Percentiles rank a stretch among this genome's conserved stretches.
phyloP scores from a whole-genome alignment of 37 sponge, comb jelly and placozoan species.

The Crambe crambe region DNA sequence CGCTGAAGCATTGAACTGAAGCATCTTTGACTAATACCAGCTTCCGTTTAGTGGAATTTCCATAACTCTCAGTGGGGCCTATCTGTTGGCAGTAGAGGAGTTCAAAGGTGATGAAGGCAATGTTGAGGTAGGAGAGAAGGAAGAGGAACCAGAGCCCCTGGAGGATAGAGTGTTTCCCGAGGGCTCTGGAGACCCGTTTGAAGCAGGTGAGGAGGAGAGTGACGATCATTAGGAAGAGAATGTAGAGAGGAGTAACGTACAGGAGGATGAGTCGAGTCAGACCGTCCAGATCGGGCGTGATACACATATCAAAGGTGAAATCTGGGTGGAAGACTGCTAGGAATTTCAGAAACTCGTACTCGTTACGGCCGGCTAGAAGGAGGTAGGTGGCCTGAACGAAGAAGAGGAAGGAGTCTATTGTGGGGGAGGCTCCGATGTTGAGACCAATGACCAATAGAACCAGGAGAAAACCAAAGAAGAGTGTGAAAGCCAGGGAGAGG shows the following conservation, averaged over 20 bases:
- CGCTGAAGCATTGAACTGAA: slow-evolving; percentile 46
- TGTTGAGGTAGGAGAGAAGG: slow-evolving; percentile 69
- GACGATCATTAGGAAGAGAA: slow-evolving; percentile 46
- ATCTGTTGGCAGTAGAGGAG: slow-evolving; percentile 53
- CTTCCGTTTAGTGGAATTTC: not conserved
- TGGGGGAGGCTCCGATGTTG: slow-evolving; percentile 64
- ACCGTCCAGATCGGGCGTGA: slow-evolving; percentile 46
- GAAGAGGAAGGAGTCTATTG: slow-evolving; percentile 71
- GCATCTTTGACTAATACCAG: slow-evolving; percentile 58
- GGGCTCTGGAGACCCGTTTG: slow-evolving; percentile 30
- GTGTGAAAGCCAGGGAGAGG: slow-evolving; percentile 20
- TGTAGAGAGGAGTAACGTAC: slow-evolving; percentile 68
- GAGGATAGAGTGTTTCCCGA: slow-evolving; percentile 66
- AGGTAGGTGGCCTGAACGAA: slow-evolving; percentile 36
- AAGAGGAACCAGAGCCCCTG: slow-evolving; percentile 70
- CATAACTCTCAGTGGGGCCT: slow-evolving; percentile 13
- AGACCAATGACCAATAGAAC: slow-evolving; percentile 37
- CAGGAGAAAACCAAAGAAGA: slow-evolving; percentile 43
- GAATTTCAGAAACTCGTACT: slow-evolving; percentile 28
- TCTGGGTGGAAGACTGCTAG: slow-evolving; percentile 60
- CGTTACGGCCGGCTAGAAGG: slow-evolving; percentile 44
- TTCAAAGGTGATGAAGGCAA: slow-evolving; percentile 54
- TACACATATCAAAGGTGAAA: slow-evolving; percentile 71
- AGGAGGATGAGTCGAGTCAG: slow-evolving; percentile 31
- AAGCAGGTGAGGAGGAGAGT: slow-evolving; percentile 31